These are phyloP conservation scores for Ecdyonurus torrentis DNA, from an alignment of 2,888 invertebrate genomes.

Conservation along the genomic window DNA sequence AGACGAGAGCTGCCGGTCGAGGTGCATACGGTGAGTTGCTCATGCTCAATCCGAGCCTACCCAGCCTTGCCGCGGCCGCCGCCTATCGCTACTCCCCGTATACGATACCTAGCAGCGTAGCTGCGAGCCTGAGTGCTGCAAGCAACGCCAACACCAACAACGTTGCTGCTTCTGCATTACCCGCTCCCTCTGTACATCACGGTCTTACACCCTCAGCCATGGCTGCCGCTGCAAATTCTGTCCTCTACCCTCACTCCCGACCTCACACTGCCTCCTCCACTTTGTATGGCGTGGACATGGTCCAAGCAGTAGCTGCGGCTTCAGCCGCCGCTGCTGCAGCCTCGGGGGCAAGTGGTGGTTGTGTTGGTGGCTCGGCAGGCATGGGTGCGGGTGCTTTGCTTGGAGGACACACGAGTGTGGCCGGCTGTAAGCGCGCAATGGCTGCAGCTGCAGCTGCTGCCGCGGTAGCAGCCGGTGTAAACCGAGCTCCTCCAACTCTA, in stretches of 20 bases:
- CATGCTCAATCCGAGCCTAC: slow-evolving; percentile 49
- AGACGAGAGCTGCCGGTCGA: slow-evolving; percentile 87
- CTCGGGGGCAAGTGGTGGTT: slow-evolving; percentile 4
- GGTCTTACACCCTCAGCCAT: slow-evolving; percentile 14
- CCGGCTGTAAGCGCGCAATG: slow-evolving; percentile 27
- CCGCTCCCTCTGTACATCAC: slow-evolving; percentile 18
- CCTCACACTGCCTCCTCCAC: slow-evolving; percentile 22
- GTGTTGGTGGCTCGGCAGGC: slow-evolving; percentile 7
- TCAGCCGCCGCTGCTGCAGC: slow-evolving; percentile 8
- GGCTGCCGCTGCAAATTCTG: slow-evolving; percentile 25
- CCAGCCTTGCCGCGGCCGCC: slow-evolving; percentile 26
- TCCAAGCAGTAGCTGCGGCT: slow-evolving; percentile 14
- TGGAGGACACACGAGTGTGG: background rate
- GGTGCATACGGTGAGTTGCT: slow-evolving; percentile 97
- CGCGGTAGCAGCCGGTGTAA: slow-evolving; percentile 27
- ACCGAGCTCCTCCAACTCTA: slow-evolving; percentile 22
- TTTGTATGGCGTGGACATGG: slow-evolving; percentile 29
- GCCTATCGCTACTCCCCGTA: slow-evolving; percentile 43
- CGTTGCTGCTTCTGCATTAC: slow-evolving; percentile 23
- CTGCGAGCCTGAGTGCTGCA: slow-evolving; percentile 19
- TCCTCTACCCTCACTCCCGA: slow-evolving; percentile 12
- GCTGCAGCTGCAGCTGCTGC: slow-evolving; percentile 26
- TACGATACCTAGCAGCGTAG: slow-evolving; percentile 32
- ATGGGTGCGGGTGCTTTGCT: slow-evolving; percentile 5
- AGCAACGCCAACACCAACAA: slow-evolving; percentile 23